A percentile compares a stretch with the other conserved stretches of the same genome.
Evolutionary conservation across 2,888 invertebrate species (phyloP).

Genomic region (Lithophane leautieri): DNA sequence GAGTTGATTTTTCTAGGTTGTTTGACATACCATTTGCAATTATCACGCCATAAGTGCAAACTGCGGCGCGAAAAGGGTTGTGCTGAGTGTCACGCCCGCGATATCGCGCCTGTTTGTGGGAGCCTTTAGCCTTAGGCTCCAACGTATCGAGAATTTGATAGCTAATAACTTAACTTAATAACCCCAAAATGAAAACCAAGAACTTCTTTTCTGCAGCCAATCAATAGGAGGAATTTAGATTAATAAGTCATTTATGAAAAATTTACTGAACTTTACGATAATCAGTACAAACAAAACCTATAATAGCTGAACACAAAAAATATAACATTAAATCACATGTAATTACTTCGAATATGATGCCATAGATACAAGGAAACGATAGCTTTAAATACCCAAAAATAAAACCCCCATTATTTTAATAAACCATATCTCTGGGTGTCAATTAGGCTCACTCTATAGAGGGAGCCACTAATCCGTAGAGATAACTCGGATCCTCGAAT

Average conservation of each 20-base stretch:
- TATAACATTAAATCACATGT: constrained; percentile 52
- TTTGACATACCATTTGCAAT: not conserved
- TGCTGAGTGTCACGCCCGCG: no score
- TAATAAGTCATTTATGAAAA: not conserved
- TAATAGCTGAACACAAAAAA: constrained; percentile 30
- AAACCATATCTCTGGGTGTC: constrained; percentile 86
- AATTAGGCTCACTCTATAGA: constrained; percentile 85
- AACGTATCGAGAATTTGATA: not conserved
- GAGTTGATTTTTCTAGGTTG: constrained; percentile 23
- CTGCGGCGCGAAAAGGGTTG: no score
- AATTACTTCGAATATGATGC: constrained; percentile 50
- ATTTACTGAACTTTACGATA: constrained; percentile 1
- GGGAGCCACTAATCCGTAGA: constrained; percentile 83
- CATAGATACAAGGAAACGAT: constrained; percentile 48
- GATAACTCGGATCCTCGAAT: constrained; percentile 84
- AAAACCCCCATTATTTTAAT: constrained; percentile 86
- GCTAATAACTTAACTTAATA: not conserved
- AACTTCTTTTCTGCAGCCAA: constrained; percentile 2
- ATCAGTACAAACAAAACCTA: not conserved
- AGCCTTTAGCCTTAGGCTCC: not conserved
- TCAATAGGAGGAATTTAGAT: not conserved
- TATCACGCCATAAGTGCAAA: not conserved
- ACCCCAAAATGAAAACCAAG: not conserved
- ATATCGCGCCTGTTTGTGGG: no score
- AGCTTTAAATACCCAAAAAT: constrained; percentile 70